Conservation (phyloP, 2,113 vertebrate species). For the Talpa occidentalis region DNA sequence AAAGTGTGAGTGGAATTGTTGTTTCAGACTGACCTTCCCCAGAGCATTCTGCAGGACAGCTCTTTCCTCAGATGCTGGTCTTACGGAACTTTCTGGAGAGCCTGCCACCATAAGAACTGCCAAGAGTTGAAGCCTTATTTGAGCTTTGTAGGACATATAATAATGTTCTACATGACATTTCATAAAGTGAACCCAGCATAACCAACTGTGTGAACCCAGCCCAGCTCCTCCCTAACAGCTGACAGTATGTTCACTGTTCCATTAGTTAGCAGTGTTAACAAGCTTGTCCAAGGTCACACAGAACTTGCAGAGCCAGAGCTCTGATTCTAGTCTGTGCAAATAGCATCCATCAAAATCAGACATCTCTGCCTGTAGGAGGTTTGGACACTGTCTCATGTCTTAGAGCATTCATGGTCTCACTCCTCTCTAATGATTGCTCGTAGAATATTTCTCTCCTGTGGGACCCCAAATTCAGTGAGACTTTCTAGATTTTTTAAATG, state of each 20-base stretch:
- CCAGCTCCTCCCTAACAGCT: background rate
- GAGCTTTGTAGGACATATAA: background rate
- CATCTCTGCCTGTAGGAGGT: background rate
- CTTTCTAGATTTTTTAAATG: background rate
- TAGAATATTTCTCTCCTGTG: background rate
- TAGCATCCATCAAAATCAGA: background rate
- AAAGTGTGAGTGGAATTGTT: background rate
- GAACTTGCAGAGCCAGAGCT: background rate
- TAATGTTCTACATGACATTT: background rate
- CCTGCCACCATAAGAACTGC: background rate
- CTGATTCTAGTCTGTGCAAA: background rate
- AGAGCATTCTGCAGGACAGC: rapidly evolving
- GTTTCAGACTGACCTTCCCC: background rate
- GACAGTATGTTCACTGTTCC: background rate
- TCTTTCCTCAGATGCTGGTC: background rate
- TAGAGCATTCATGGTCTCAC: background rate
- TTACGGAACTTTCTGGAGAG: background rate
- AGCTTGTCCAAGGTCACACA: background rate
- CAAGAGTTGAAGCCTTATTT: background rate
- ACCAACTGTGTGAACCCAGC: no score
- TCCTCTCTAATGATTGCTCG: background rate
- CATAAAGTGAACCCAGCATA: background rate
- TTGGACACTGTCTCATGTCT: background rate
- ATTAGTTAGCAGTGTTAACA: background rate
- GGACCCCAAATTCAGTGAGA: background rate